Evolutionary conservation across 2,113 vertebrate species (phyloP), one percentile per base, ranked within the genome.

Genomic region (Syngnathus scovelli): DNA sequence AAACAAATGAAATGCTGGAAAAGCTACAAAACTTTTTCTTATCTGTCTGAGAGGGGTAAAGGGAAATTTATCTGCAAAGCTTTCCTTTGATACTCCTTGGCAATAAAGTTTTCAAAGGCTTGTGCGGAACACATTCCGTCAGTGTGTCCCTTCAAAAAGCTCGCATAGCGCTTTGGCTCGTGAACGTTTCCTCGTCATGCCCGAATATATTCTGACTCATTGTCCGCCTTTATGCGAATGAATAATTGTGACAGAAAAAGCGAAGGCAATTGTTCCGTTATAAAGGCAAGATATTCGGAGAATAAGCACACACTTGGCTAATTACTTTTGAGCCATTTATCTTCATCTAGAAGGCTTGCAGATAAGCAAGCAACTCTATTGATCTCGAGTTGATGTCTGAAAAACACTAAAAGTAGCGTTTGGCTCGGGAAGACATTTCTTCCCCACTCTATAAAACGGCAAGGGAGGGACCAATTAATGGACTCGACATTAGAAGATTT

Each of bases 291-390:
- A 44, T 62, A 62, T 27, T 27, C 21, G 9, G 44, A 39, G 7
- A 44, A 62, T 27, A 62, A 62, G 27, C 61, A 33, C 61, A 62
- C 5, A 62, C 21, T 44, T 62, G 39, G 61, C 16, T 62, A 62
- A 62, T 62, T 62, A 62, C 61, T 43, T 62, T 44, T 44, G 41
- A 18, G 38, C n/a, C 61, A 62, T 62, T 62, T 44, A 46, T 62
- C 61, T 62, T 62, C 61, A 46, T 62, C 41, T 44, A 41, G 44
- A 44, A 27, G 21, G 41, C 39, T 23, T 44, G 12, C 39, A 43
- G 61, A 44, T 44, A 62, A 62, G 7, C 41, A n/a, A 13, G n/a
- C 39, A 23, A 23, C 3, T 41, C n/a, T 27, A 62, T 62, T 27
- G 9, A 43, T 46, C 13, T 16, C 9, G 27, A 62, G 38, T 60